Evolutionary conservation across 2,888 invertebrate species (phyloP), one percentile per base, ranked within the genome.

Genomic region (Notocelia uddmanniana): DNA sequence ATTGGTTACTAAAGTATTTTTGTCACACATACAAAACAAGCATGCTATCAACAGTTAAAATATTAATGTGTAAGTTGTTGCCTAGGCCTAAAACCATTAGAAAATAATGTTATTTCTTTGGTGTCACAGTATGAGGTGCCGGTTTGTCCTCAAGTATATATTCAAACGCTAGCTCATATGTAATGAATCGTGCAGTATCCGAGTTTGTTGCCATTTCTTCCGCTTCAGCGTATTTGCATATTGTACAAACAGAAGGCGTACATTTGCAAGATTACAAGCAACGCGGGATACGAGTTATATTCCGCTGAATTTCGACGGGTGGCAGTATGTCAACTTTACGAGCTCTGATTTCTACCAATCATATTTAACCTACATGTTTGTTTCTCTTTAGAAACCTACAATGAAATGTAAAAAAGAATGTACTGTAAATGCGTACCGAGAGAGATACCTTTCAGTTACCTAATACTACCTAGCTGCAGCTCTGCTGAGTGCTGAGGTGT

Each of bases 221-320:
- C 86, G 84, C 83, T 83, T 81, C 80, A 83, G 79, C 77, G 78
- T 88, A 87, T 90, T 89, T 89, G 87, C 88, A 89, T 88, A 88
- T 84, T 84, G 85, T 80, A 83, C 83, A 84, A 84, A 81, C 84
- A 78, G 85, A 86, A 88, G 88, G 83, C 85, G 77, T 89, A 89
- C 82, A 87, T 90, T 89, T 87, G 80, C 83, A 83, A 86, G 84
- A 89, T 88, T 87, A 90, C 88, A 88, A 89, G 88, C 87, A 86
- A 84, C 86, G 86, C 84, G 82, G 82, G 80, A 84, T 78, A 81
- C 80, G 86, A 87, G 87, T 87, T 86, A 85, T 89, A 86, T 87
- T 88, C 88, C 84, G 85, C 79, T 80, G 80, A 75, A 80, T 82
- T 83, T 77, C 76, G 81, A 81, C 80, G 75, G 69, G 76, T 74